Evolutionary conservation across 2,888 invertebrate genomes (phyloP), one percentile per base, ranked within the genome.

Genomic region (Globia sparganii): DNA sequence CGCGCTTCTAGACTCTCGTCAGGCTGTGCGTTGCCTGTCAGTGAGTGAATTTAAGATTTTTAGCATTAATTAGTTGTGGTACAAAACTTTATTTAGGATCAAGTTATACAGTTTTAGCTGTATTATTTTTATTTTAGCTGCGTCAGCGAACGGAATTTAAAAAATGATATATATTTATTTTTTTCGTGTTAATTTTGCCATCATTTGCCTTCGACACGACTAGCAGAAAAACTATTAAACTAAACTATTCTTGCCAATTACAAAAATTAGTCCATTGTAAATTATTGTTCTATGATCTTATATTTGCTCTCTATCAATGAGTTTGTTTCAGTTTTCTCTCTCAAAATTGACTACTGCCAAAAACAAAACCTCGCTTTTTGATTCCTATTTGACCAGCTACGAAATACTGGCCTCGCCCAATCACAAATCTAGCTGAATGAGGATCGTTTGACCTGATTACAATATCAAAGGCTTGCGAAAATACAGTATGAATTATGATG

Each of bases 381-480:
- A 9, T 58, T 74, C 2, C 1, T 34, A 49, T 13, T 4, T 1
- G 9, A 8, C 4, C 18, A 25, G 31, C 9, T 68, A 67, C 1
- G 4, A 49, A 76, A 8, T 34, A 18, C 9, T 28, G 0, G 21
- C 0, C 34, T 31, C 37, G 18, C 4, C 1, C 11, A 4, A 18
- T 31, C 5, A 62, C n/a, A 34, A 40, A 77, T 13, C 13, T 40
- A 25, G 15, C 18, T 58, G 5, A 40, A 75, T 28, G 9, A 64
- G 31, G 37, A 46, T 31, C n/a, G 46, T 64, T 37, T 43, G 43
- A 43, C 18, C 53, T 56, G 34, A 61, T 49, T 49, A 28, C 13
- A 75, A 34, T 49, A 64, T 64, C 5, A 46, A 78, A 71, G 15
- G 49, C 15, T 53, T 34, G 34, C 40, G n/a, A 77, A 65, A n/a